Conservation (phyloP, 2,113 vertebrate species). For the Larimichthys crocea region DNA sequence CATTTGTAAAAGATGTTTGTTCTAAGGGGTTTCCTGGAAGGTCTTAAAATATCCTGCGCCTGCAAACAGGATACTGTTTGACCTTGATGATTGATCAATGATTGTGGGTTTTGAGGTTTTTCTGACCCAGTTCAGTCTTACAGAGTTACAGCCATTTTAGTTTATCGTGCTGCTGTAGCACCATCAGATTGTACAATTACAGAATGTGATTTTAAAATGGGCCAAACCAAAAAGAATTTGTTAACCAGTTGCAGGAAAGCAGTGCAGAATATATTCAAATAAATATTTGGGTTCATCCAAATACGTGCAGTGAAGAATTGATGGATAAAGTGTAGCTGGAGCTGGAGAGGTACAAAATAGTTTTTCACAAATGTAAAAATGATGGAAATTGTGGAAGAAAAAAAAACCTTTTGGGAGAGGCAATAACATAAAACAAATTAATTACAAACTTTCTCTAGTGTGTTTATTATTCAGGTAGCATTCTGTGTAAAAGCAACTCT, state of each 20-base stretch:
- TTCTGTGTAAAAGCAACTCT: background rate
- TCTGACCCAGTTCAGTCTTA: background rate
- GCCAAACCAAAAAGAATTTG: background rate
- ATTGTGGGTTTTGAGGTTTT: background rate
- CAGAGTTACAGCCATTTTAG: background rate
- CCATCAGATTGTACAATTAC: too few relatives aligned
- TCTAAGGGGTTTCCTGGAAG: constrained; percentile 26
- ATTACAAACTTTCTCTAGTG: background rate
- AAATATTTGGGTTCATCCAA: background rate
- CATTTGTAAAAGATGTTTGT: constrained; percentile 6
- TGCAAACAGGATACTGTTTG: constrained; percentile 10
- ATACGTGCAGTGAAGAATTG: background rate
- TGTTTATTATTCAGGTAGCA: background rate
- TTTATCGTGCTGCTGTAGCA: background rate
- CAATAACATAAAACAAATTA: background rate
- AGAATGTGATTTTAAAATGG: background rate
- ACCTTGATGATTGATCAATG: constrained; percentile 1
- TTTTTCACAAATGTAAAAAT: background rate
- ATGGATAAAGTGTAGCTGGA: background rate
- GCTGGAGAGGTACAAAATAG: background rate
- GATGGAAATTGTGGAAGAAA: background rate
- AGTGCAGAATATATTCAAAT: background rate
- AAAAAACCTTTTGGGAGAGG: background rate
- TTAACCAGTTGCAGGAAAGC: background rate
- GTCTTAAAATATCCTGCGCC: constrained; percentile 1